phyloP scores from a whole-genome alignment of 2,888 invertebrate species.

The Dermolepida albohirtum region DNA sequence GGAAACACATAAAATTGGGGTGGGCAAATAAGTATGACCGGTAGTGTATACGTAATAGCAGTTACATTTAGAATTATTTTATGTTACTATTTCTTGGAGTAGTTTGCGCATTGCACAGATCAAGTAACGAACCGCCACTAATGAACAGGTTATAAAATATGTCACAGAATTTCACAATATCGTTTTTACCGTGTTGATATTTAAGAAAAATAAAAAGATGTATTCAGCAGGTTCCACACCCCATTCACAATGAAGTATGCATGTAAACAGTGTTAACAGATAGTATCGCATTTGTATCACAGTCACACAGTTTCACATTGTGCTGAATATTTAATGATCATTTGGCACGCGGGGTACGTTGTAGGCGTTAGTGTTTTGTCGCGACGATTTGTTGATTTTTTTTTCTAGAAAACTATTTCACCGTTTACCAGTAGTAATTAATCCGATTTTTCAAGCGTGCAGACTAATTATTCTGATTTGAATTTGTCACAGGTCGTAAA shows the following conservation, averaged over 20 bases:
- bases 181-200: slow-evolving; percentile 2
- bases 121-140: too few relatives aligned
- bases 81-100: too few relatives aligned
- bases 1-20: too few relatives aligned
- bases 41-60: too few relatives aligned
- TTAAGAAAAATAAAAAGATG: not conserved
- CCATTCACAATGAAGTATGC: not conserved
- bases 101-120: too few relatives aligned
- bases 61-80: too few relatives aligned
- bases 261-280: not conserved
- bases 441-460: not conserved
- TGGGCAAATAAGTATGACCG: too few relatives aligned
- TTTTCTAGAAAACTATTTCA: not conserved
- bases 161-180: slow-evolving; percentile 4
- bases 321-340: slow-evolving; percentile 15
- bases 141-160: too few relatives aligned
- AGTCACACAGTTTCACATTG: slow-evolving; percentile 4
- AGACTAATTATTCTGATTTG: not conserved
- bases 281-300: slow-evolving; percentile 3
- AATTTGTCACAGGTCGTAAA: slow-evolving; percentile 22
- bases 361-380: not conserved
- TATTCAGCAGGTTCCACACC: not conserved
- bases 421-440: not conserved
- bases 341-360: not conserved
- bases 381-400: not conserved